Evolutionary conservation across 1,140 invertebrate genomes (phyloP).

Genomic region (Caerostris darwini): DNA sequence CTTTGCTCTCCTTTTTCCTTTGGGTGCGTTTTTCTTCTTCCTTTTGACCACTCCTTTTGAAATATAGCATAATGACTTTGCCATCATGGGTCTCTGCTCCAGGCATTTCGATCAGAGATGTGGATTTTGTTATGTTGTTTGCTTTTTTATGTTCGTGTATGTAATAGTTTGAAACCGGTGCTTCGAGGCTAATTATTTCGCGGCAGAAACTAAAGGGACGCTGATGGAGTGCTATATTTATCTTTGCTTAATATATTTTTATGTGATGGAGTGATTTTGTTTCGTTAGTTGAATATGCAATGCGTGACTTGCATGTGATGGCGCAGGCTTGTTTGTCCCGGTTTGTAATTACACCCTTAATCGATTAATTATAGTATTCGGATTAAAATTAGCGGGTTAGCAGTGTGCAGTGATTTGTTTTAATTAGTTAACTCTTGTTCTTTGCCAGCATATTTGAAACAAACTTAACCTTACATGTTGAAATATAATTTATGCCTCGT

Average conservation of each 20-base stretch:
- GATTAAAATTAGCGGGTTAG: not conserved
- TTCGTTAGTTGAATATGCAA: not conserved
- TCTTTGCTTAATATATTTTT: conserved; percentile 4
- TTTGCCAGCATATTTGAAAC: too few relatives aligned
- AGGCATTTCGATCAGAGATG: not conserved
- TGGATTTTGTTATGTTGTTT: not conserved
- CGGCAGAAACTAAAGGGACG: not conserved
- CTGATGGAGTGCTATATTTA: conserved; percentile 15
- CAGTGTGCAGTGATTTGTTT: not conserved
- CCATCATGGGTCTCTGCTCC: not conserved
- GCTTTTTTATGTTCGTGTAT: not conserved
- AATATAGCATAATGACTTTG: conserved; percentile 21
- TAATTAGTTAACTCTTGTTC: too few relatives aligned
- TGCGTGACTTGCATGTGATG: not conserved
- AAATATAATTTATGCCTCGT: too few relatives aligned
- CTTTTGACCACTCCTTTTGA: conserved; percentile 20
- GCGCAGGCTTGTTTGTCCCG: not conserved
- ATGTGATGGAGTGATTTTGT: not conserved
- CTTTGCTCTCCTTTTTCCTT: conserved; percentile 21
- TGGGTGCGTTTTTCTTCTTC: conserved; percentile 20
- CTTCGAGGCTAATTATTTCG: conserved; percentile 12
- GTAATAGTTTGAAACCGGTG: not conserved
- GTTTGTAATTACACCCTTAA: not conserved
- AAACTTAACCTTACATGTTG: too few relatives aligned
- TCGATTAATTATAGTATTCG: not conserved